These are phyloP conservation scores for Pachymerium ferrugineum DNA, from an alignment of 2,888 invertebrate genomes.

Conservation along the genomic window DNA sequence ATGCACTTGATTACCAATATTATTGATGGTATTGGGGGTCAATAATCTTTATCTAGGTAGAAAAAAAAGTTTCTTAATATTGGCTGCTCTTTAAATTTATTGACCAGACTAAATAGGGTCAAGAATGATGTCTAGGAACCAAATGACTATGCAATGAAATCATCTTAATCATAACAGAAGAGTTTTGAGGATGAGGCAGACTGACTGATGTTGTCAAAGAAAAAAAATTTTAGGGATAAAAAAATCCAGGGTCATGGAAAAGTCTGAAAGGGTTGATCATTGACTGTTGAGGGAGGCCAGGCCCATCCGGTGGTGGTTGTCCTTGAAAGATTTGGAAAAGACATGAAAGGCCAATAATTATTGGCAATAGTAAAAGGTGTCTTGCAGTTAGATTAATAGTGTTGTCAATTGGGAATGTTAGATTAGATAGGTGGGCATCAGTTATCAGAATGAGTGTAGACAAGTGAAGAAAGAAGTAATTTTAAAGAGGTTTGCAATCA, in stretches of 20 bases:
- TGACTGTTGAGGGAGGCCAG: slow-evolving; percentile 21
- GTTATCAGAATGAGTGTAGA: too few species aligned
- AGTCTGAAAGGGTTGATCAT: slow-evolving; percentile 20
- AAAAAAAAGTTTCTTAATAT: background rate
- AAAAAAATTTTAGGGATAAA: background rate
- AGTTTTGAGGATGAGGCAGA: background rate
- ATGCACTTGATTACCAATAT: slow-evolving; percentile 6
- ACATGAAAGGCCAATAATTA: background rate
- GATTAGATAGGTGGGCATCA: too few species aligned
- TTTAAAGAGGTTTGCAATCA: background rate
- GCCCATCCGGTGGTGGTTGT: slow-evolving; percentile 17
- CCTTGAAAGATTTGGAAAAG: background rate
- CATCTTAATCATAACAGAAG: background rate
- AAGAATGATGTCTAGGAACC: slow-evolving; percentile 23
- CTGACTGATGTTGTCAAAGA: slow-evolving; percentile 21
- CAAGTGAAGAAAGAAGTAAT: too few species aligned
- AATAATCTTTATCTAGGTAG: background rate
- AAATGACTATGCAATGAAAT: slow-evolving; percentile 14
- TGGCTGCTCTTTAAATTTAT: slow-evolving; percentile 3
- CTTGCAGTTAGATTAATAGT: background rate
- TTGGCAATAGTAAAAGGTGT: background rate
- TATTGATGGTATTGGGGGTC: background rate
- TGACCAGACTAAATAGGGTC: slow-evolving; percentile 19
- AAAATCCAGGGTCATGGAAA: slow-evolving; percentile 14
- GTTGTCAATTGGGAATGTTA: too few species aligned